A percentile compares a stretch with the other conserved stretches of the same genome.
Evolutionary conservation across 2,113 vertebrate species (phyloP).

Genomic region (western clawed frog (Xenopus tropicalis)): DNA sequence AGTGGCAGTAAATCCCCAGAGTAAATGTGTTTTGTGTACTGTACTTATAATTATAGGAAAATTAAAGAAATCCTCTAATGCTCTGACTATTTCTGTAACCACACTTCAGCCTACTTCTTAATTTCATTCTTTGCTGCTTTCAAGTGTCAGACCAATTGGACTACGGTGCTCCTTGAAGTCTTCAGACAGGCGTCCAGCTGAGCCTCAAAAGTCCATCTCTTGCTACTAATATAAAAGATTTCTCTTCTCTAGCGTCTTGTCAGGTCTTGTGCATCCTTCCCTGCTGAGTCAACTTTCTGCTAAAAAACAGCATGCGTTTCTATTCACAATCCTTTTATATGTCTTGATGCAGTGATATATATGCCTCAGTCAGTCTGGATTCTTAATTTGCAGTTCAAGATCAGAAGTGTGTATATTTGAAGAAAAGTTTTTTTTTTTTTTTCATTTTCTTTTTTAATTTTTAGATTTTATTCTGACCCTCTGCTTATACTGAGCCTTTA

Average conservation of each 20-base stretch:
- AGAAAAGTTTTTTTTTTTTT: too few relatives aligned
- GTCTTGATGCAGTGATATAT: constrained; percentile 16
- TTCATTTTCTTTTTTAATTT: too few relatives aligned
- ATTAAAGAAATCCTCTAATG: neutral
- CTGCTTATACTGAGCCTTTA: too few relatives aligned
- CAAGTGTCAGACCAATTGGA: constrained; percentile 34
- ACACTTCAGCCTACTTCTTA: constrained; percentile 1
- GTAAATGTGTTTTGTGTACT: constrained; percentile 19
- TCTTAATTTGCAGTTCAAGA: neutral
- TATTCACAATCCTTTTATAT: constrained; percentile 7
- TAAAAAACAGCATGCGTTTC: constrained; percentile 17
- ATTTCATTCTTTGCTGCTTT: constrained; percentile 26
- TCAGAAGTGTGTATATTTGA: too few relatives aligned
- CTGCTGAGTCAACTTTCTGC: constrained; percentile 30
- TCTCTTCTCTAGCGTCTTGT: constrained; percentile 25
- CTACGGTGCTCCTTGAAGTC: constrained; percentile 21
- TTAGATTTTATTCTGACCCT: too few relatives aligned
- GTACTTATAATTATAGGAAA: constrained; percentile 7
- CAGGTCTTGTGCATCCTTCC: constrained; percentile 18
- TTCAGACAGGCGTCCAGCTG: constrained; percentile 24
- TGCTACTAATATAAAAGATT: constrained; percentile 23
- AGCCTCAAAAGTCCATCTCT: constrained; percentile 22
- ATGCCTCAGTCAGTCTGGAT: constrained; percentile 7
- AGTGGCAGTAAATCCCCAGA: constrained; percentile 25
- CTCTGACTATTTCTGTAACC: constrained; percentile 18